phyloP scores from a whole-genome alignment of 2,113 vertebrate species.

The Lasiurus cinereus region DNA sequence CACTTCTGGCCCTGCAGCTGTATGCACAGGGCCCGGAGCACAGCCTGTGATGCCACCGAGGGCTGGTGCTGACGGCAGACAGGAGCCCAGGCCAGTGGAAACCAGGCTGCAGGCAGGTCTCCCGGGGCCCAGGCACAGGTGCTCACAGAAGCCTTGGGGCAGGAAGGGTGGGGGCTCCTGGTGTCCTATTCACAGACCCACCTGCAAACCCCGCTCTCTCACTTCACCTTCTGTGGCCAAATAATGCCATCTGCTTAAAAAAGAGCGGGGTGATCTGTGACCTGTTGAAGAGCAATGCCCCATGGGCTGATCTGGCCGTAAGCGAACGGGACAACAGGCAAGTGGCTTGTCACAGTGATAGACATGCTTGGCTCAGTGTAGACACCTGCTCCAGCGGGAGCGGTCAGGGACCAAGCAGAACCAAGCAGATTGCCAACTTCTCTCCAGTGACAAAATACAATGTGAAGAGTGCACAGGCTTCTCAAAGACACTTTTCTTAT shows the following conservation, averaged over 20 bases:
- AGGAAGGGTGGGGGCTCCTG: neutral
- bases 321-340: neutral
- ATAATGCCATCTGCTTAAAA: neutral
- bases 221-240: neutral
- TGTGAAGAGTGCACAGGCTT: neutral
- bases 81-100: neutral
- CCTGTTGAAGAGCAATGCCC: neutral
- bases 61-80: neutral
- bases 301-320: neutral
- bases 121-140: neutral
- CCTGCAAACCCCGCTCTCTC: neutral
- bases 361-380: neutral
- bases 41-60: neutral
- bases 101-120: neutral
- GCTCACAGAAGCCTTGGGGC: neutral
- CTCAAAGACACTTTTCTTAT: neutral
- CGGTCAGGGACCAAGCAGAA: neutral
- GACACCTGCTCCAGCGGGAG: neutral
- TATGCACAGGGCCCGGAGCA: neutral
- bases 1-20: neutral
- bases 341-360: constrained; percentile 42
- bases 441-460: neutral
- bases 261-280: neutral
- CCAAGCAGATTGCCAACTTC: neutral
- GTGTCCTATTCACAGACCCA: neutral